Base-by-base conservation (phyloP, 2,113 vertebrate genomes). In the Hippocampus guttulatus region DNA sequence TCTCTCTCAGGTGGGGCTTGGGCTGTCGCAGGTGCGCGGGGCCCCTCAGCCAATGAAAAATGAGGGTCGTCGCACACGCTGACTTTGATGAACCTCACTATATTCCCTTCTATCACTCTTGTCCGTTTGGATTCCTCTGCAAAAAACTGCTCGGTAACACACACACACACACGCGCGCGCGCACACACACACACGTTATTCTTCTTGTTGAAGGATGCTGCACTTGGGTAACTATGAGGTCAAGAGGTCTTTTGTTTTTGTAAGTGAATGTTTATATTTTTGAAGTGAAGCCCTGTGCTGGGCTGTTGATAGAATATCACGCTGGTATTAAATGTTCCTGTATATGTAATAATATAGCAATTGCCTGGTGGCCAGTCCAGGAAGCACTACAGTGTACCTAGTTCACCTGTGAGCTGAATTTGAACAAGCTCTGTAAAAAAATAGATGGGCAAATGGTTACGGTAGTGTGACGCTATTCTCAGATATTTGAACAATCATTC, bases 71-170 rank as follows among this genome's bases (percentile, higher is more conserved):
- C 91, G 91, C 88, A 84, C 89, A 77, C 86, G 86, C 89, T 96
- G 96, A 98, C 96, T 96, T 97, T 98, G 97, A 99, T 98, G 96
- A 98, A 99, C 95, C 95, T 95, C 88, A 5, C 92, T 66, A 86
- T 87, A 86, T 57, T 65, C 84, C 87, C 89, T 91, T 90, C 95
- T 94, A 98, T 98, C 96, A 97, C 95, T 99, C 96, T 98, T 98
- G 96, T 98, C 95, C 96, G 92, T 95, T 92, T 97, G 94, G 93
- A 91, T 98, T 98, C 95, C 93, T 92, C 91, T 89, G 86, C 93
- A 88, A 87, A 45, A 89, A 88, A 84, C 88, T n/a, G 54, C 57
- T 68, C 64, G 1, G 51, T 87, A 62, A 90, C 91, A 75, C 85
- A 84, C 90, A 25, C 79, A 71, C 76, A 77, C 77, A 71, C 68